These are phyloP conservation scores for Sceloporus undulatus DNA, from an alignment of 2,113 vertebrate species.

Conservation along the genomic window DNA sequence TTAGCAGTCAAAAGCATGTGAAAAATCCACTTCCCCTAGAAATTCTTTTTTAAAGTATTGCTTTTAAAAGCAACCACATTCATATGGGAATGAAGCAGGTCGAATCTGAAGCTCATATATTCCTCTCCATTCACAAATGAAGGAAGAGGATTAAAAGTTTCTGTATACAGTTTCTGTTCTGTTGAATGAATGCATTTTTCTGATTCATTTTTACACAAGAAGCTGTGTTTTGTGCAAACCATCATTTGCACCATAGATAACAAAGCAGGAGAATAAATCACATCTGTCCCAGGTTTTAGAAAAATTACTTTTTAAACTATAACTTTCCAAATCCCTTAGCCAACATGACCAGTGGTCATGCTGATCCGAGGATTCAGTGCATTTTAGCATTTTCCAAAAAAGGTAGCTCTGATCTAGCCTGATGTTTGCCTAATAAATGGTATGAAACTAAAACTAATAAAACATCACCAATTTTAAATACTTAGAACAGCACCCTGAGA, in stretches of 20 bases:
- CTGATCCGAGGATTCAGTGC: too few species aligned
- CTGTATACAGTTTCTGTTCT: neutral
- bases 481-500: neutral
- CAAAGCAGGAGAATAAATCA: neutral
- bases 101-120: neutral
- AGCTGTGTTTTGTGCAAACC: neutral
- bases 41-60: too few species aligned
- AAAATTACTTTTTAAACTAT: too few species aligned
- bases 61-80: neutral
- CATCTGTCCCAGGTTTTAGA: neutral
- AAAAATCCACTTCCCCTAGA: too few species aligned
- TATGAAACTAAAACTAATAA: neutral
- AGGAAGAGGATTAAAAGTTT: neutral
- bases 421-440: neutral
- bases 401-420: neutral
- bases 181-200: neutral
- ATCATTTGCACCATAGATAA: neutral
- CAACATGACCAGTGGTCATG: too few species aligned
- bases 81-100: neutral
- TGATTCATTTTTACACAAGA: neutral
- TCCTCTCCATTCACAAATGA: neutral
- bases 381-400: too few species aligned
- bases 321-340: too few species aligned
- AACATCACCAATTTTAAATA: neutral
- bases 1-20: too few species aligned